Evolutionary conservation across 1,140 invertebrate genomes (phyloP).

Genomic region (Bombus cullumanus): DNA sequence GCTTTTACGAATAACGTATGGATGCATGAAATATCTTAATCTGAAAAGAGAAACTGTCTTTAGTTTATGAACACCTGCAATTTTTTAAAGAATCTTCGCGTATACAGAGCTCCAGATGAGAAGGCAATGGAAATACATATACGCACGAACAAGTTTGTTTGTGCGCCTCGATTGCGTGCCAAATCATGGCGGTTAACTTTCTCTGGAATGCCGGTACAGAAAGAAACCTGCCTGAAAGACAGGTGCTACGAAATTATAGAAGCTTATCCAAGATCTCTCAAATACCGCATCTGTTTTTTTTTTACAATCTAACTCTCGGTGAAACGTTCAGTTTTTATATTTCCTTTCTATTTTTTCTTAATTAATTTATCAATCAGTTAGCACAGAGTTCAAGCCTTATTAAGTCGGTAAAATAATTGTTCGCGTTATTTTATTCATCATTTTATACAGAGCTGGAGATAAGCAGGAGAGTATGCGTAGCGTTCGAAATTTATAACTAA

Average conservation of each 20-base stretch:
- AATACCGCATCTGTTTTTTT: not conserved
- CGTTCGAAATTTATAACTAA: not conserved
- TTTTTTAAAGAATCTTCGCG: not conserved
- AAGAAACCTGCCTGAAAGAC: conserved; percentile 47
- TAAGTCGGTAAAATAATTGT: not conserved
- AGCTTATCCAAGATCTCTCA: conserved; percentile 16
- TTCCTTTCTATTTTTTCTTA: not conserved
- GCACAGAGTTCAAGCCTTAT: no score
- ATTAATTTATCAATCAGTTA: not conserved
- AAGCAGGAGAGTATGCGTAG: not conserved
- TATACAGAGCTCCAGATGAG: not conserved
- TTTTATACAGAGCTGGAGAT: not conserved
- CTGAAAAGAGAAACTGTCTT: no score
- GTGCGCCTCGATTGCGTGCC: conserved; percentile 26
- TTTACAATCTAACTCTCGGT: not conserved
- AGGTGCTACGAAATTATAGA: conserved; percentile 38
- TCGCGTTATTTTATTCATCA: not conserved
- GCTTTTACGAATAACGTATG: not conserved
- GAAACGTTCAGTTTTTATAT: not conserved
- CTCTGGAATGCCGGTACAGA: conserved; percentile 64
- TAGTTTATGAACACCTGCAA: not conserved
- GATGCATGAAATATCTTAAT: not conserved
- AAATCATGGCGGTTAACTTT: conserved; percentile 65
- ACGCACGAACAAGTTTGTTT: not conserved
- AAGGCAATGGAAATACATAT: no score